Percentiles rank a stretch among this genome's conserved stretches.
phyloP scores from a whole-genome alignment of 2,113 vertebrate genomes.

The Ovibos moschatus region DNA sequence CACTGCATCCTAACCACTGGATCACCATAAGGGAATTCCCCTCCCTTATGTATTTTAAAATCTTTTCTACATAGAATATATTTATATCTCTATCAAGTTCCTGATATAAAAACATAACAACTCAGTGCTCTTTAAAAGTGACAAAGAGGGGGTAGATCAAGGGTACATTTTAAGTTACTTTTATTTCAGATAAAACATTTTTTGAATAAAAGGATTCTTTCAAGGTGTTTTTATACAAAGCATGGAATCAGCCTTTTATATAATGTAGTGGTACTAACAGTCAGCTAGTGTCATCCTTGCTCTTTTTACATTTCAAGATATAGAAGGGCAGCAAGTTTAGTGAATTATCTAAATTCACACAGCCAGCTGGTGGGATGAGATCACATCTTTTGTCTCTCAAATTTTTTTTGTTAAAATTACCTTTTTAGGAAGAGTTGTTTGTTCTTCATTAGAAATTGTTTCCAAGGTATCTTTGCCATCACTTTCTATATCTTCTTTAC shows the following conservation, averaged over 20 bases:
- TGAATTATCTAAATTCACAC: background rate
- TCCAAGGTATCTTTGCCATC: slow-evolving; percentile 90
- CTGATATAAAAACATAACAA: slow-evolving; percentile 4
- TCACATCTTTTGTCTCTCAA: slow-evolving; percentile 12
- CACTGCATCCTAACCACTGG: background rate
- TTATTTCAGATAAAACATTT: background rate
- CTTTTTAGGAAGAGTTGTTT: slow-evolving; percentile 84
- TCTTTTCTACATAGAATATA: slow-evolving; percentile 3
- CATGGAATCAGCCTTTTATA: background rate
- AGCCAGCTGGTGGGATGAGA: background rate
- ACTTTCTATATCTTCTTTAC: slow-evolving; percentile 88
- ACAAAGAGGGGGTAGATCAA: background rate
- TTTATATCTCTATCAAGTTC: background rate
- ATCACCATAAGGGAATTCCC: background rate
- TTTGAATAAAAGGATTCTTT: background rate
- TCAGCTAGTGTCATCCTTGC: background rate
- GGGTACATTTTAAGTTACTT: background rate
- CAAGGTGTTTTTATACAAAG: background rate
- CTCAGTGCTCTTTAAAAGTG: background rate
- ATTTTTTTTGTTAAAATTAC: background rate
- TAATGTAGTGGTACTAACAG: background rate
- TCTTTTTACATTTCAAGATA: background rate
- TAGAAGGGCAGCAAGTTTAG: background rate
- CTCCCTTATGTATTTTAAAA: background rate
- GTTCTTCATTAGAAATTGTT: slow-evolving; percentile 85